phyloP scores from a whole-genome alignment of 2,113 vertebrate genomes.

The Corythaeola cristata region DNA sequence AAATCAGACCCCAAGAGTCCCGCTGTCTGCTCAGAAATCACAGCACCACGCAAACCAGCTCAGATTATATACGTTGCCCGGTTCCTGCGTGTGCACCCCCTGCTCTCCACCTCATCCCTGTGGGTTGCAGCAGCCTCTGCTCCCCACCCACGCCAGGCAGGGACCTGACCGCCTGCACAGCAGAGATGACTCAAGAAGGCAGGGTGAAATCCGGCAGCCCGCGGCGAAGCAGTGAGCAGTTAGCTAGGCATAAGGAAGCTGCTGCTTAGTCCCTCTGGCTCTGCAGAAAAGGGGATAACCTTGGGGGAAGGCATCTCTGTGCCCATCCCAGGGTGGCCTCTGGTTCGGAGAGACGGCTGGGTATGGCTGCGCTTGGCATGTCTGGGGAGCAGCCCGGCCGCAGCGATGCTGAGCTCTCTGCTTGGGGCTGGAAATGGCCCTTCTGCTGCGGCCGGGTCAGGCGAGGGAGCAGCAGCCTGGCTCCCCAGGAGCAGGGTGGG shows the following conservation, averaged over 20 bases:
- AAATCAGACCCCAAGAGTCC: background rate
- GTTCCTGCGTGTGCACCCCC: rapidly evolving
- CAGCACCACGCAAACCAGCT: background rate
- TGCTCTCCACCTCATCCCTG: background rate
- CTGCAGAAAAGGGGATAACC: background rate
- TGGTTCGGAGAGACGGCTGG: rapidly evolving
- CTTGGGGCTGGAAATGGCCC: background rate
- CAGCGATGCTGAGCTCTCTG: rapidly evolving
- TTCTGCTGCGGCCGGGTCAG: rapidly evolving
- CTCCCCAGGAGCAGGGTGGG: background rate
- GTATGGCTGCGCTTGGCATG: background rate
- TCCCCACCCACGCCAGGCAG: background rate
- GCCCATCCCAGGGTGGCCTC: background rate
- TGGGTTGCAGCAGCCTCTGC: background rate
- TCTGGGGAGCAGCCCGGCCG: rapidly evolving
- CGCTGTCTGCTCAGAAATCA: background rate
- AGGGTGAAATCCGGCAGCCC: background rate
- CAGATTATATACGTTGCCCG: rapidly evolving
- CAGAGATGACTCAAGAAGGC: background rate
- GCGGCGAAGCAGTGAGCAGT: background rate
- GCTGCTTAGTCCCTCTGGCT: background rate
- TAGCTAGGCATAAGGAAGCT: background rate
- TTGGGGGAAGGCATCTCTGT: background rate
- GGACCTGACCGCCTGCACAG: background rate
- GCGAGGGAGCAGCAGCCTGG: background rate